Evolutionary conservation across 2,113 vertebrate species (phyloP).

Genomic region (Microcebus griseorufus): DNA sequence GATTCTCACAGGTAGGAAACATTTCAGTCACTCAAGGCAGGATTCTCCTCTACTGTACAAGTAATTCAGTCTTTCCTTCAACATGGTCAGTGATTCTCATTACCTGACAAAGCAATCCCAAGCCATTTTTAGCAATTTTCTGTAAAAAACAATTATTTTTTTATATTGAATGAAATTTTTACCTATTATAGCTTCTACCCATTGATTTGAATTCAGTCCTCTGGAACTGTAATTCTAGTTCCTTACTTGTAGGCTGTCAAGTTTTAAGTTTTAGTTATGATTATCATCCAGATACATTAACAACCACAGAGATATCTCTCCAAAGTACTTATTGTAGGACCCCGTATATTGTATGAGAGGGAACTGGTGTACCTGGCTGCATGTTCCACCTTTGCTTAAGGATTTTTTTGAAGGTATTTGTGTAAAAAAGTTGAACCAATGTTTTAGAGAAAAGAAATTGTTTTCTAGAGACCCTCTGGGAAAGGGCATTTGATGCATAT

Average conservation of each 20-base stretch:
- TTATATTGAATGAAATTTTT: not conserved
- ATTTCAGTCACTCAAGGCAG: not conserved
- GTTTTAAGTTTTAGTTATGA: not conserved
- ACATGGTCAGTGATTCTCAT: not conserved
- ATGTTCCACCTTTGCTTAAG: not conserved
- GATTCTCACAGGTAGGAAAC: not conserved
- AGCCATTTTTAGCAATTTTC: not conserved
- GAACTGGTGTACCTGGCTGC: not conserved
- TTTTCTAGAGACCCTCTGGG: not conserved
- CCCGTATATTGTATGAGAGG: not conserved
- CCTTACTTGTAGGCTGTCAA: not conserved
- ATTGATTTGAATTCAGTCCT: not conserved
- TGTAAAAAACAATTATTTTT: not conserved
- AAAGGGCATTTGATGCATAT: not conserved
- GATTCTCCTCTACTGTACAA: not conserved
- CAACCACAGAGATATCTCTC: not conserved
- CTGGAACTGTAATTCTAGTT: conserved; percentile 1
- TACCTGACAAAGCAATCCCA: not conserved
- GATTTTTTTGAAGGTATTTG: not conserved
- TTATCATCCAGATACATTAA: not conserved
- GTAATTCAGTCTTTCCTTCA: not conserved
- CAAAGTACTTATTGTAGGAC: not conserved
- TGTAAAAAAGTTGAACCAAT: not conserved
- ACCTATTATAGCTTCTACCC: not conserved
- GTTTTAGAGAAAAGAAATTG: not conserved